These are phyloP conservation scores for Ennomos fuscantarius DNA, from an alignment of 2,888 invertebrate species.

Conservation along the genomic window DNA sequence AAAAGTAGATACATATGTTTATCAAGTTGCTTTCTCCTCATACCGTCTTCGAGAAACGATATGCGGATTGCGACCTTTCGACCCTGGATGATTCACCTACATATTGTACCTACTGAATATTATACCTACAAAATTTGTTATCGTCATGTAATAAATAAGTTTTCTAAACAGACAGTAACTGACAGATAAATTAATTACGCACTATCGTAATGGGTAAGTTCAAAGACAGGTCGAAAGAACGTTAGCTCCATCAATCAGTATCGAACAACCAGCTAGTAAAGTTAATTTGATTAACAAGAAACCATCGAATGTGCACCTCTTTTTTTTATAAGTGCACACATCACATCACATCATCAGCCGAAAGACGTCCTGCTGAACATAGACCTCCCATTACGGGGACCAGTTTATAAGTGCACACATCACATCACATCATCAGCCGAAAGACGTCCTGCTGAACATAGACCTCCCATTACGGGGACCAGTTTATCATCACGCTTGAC, in stretches of 20 bases:
- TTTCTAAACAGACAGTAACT: conserved; percentile 6
- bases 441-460: no score
- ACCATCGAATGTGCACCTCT: no score
- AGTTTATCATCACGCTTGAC: no score
- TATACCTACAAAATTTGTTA: not conserved
- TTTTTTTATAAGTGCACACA: no score
- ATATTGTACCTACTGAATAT: conserved; percentile 1
- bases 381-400: no score
- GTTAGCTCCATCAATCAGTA: conserved; percentile 26
- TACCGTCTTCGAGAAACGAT: conserved; percentile 1
- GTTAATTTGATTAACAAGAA: no score
- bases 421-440: no score
- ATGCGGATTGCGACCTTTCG: conserved; percentile 3
- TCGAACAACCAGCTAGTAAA: not conserved
- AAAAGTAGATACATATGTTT: conserved; percentile 1
- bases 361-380: no score
- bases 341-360: no score
- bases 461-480: no score
- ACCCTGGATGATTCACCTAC: conserved; percentile 5
- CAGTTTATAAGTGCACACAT: no score
- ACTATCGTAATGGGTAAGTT: conserved; percentile 46
- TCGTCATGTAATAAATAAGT: conserved; percentile 2
- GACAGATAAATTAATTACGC: conserved; percentile 43
- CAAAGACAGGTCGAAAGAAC: conserved; percentile 39
- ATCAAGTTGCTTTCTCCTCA: conserved; percentile 1